phyloP scores from a whole-genome alignment of 2,888 invertebrate species.

The Ametastegia equiseti region DNA sequence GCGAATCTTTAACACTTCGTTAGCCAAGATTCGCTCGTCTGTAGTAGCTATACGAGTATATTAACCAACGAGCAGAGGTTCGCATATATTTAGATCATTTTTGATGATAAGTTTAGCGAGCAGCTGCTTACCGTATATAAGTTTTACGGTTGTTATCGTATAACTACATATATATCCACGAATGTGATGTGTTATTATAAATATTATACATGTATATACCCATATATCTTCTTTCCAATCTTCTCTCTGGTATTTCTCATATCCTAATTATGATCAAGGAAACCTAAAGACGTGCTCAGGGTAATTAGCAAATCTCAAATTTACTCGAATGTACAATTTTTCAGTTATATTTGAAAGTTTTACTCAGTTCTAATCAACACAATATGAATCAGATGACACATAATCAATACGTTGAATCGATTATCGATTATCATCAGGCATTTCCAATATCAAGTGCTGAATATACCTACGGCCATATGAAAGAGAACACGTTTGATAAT shows the following conservation, averaged over 20 bases:
- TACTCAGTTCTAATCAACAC: no score
- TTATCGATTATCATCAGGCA: background rate
- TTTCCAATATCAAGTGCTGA: no score
- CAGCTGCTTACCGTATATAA: no score
- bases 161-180: background rate
- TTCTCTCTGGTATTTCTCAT: background rate
- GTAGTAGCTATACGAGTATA: background rate
- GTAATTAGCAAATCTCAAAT: no score
- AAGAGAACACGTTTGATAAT: no score
- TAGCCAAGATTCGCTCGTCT: conserved; percentile 8
- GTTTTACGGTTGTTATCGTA: background rate
- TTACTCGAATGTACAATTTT: background rate
- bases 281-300: no score
- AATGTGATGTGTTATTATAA: no score
- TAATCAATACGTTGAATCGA: background rate
- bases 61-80: background rate
- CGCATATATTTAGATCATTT: conserved; percentile 26
- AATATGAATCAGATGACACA: no score
- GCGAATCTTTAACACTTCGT: conserved; percentile 39
- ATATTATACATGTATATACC: background rate
- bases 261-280: no score
- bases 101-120: background rate
- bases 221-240: background rate
- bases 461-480: no score
- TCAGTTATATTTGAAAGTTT: no score